Evolutionary conservation across 1,140 invertebrate genomes (phyloP).

Genomic region (Tenebrio molitor): DNA sequence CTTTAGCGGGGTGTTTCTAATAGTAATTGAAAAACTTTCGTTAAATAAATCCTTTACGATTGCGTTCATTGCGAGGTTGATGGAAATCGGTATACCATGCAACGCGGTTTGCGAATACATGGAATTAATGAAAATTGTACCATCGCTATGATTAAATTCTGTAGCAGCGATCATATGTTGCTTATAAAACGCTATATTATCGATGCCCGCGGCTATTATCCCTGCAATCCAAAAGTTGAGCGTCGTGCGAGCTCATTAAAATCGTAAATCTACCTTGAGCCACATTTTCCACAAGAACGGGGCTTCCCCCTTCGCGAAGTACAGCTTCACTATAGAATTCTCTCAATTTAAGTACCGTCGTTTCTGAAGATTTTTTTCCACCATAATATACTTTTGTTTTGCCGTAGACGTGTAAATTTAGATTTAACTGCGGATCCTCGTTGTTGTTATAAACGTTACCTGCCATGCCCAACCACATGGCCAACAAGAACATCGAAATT

Average conservation of each 20-base stretch:
- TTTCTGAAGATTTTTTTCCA: constrained; percentile 13
- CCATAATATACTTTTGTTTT: constrained; percentile 55
- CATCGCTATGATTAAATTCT: constrained; percentile 64
- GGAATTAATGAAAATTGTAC: constrained; percentile 61
- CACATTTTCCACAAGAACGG: constrained; percentile 7
- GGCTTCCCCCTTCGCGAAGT: constrained; percentile 31
- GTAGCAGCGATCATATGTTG: constrained; percentile 59
- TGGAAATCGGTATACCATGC: constrained; percentile 74
- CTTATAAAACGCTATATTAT: constrained; percentile 61
- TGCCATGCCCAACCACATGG: constrained; percentile 50
- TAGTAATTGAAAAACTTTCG: constrained; percentile 70
- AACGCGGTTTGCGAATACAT: constrained; percentile 71
- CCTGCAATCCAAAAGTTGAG: too few species aligned
- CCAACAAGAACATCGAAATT: constrained; percentile 48
- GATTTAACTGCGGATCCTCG: constrained; percentile 48
- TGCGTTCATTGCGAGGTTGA: constrained; percentile 73
- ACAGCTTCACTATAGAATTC: constrained; percentile 50
- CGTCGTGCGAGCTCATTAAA: neutral
- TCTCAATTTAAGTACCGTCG: constrained; percentile 27
- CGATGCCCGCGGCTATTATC: constrained; percentile 59
- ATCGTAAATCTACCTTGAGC: neutral
- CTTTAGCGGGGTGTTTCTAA: constrained; percentile 74
- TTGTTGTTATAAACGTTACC: constrained; percentile 32
- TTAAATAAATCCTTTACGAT: constrained; percentile 66
- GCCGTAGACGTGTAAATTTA: constrained; percentile 56